A percentile compares a stretch with the other conserved stretches of the same genome.
Conservation (phyloP, 2,113 vertebrate species). For the Aythya baeri region DNA sequence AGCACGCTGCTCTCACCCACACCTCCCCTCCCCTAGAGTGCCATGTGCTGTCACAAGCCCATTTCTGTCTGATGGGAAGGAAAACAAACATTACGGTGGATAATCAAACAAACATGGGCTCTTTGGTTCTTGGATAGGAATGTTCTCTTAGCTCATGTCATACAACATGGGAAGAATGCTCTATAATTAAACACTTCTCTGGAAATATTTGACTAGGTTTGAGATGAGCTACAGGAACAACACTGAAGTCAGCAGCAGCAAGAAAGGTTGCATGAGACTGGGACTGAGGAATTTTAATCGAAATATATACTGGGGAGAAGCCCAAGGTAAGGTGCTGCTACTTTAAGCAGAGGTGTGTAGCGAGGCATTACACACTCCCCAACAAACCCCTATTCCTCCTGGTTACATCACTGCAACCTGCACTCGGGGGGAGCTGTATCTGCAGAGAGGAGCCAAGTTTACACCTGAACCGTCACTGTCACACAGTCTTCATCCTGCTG, state of each 20-base stretch:
- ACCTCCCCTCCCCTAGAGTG: neutral
- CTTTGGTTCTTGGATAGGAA: constrained; percentile 32
- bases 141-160: constrained; percentile 10
- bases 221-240: constrained; percentile 47
- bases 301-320: neutral
- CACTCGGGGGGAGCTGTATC: neutral
- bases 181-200: constrained; percentile 45
- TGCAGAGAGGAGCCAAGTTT: neutral
- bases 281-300: neutral
- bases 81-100: constrained; percentile 40
- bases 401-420: neutral
- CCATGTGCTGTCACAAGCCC: constrained; percentile 10
- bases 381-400: neutral
- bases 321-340: neutral
- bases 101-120: constrained; percentile 44
- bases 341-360: neutral
- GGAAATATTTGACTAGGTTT: constrained; percentile 50
- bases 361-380: neutral
- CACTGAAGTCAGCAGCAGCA: neutral
- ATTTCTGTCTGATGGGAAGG: constrained; percentile 34
- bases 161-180: constrained; percentile 57
- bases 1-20: neutral
- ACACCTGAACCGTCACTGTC: neutral
- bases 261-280: neutral
- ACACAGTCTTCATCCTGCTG: neutral